These are phyloP conservation scores for Lycodopsis pacificus DNA, from an alignment of 2,797 vertebrate species.

Conservation along the genomic window DNA sequence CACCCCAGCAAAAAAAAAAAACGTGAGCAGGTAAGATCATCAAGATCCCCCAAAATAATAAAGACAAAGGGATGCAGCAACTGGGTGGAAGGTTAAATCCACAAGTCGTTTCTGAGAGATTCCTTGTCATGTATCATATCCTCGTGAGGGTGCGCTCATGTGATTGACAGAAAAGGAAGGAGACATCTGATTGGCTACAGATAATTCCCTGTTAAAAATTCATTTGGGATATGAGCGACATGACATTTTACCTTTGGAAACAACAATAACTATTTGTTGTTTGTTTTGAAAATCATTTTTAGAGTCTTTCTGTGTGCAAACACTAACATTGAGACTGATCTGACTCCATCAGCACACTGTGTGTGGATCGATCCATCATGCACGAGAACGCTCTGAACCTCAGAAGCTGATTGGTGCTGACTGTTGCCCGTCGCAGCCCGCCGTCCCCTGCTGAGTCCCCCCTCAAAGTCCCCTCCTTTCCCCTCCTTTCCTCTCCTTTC, in stretches of 20 bases:
- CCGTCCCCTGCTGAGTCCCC: slow-evolving; percentile 32
- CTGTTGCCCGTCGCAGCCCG: slow-evolving; percentile 28
- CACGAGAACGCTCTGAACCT: slow-evolving; percentile 40
- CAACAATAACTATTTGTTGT: too few relatives aligned
- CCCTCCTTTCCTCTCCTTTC: too few relatives aligned
- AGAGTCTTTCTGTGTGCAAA: neutral
- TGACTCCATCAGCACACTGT: neutral
- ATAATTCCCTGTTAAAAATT: neutral
- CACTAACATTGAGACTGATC: neutral
- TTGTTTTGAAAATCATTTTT: neutral
- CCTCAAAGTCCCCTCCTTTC: slow-evolving; percentile 6
- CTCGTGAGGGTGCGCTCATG: neutral
- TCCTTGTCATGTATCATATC: neutral
- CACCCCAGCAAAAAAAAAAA: neutral
- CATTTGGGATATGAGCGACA: neutral
- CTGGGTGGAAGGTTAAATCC: neutral
- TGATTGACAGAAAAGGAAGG: neutral
- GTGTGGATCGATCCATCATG: slow-evolving; percentile 51
- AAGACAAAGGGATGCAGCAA: neutral
- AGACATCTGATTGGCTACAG: neutral
- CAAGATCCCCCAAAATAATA: neutral
- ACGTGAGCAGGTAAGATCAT: neutral
- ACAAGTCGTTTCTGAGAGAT: neutral
- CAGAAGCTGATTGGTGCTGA: slow-evolving; percentile 57
- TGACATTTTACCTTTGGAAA: too few relatives aligned